Evolutionary conservation across 2,113 vertebrate species (phyloP).

Genomic region (Glaucidium brasilianum): DNA sequence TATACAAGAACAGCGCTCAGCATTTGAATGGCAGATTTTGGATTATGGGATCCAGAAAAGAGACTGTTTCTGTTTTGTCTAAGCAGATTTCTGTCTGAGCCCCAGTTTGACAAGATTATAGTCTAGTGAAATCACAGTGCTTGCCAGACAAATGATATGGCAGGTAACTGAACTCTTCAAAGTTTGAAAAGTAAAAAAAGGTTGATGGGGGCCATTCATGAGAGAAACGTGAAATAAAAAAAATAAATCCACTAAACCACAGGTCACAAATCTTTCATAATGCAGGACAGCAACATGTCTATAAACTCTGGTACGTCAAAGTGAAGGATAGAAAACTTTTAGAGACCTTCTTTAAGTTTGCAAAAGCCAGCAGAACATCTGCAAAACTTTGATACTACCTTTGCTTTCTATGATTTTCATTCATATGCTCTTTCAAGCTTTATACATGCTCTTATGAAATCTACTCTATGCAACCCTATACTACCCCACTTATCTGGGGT

Average conservation of each 20-base stretch:
- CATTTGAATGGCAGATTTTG: neutral
- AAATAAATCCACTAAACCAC: neutral
- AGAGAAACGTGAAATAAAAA: neutral
- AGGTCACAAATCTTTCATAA: neutral
- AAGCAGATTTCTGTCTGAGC: neutral
- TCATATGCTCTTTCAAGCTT: neutral
- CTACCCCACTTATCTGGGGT: neutral
- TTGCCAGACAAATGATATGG: neutral
- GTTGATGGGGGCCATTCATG: neutral
- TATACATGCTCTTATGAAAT: neutral
- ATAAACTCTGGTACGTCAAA: neutral
- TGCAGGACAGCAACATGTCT: neutral
- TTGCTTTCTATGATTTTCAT: neutral
- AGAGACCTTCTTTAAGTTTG: neutral
- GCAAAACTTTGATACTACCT: neutral
- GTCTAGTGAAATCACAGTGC: neutral
- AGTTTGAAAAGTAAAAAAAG: neutral
- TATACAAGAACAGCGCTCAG: accelerated
- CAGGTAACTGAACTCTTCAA: neutral
- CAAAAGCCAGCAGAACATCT: neutral
- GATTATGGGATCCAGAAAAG: neutral
- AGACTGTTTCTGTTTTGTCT: neutral
- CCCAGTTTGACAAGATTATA: neutral
- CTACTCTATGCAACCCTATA: neutral
- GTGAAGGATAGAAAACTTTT: neutral